A percentile compares a stretch with the other conserved stretches of the same genome.
phyloP scores from a whole-genome alignment of 2,797 vertebrate species.

The Lateolabrax maculatus region DNA sequence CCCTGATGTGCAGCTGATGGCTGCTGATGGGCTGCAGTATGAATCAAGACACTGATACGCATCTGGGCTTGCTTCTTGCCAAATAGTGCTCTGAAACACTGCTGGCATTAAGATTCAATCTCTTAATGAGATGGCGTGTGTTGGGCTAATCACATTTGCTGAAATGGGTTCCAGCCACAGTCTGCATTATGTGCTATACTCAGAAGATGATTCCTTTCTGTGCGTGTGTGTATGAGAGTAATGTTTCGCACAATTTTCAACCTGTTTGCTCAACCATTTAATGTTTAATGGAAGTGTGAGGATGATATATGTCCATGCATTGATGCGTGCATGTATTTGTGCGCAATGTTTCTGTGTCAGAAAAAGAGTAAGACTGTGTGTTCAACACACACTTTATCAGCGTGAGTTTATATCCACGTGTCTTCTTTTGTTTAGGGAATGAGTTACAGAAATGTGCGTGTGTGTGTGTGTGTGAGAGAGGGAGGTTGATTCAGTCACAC shows the following conservation, averaged over 20 bases:
- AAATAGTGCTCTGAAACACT: constrained; percentile 72
- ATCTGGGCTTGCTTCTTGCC: constrained; percentile 54
- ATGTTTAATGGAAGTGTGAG: constrained; percentile 3
- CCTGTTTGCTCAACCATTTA: neutral
- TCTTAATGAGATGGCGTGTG: constrained; percentile 77
- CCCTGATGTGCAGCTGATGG: constrained; percentile 22
- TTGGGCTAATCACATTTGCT: constrained; percentile 75
- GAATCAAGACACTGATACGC: constrained; percentile 56
- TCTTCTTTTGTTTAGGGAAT: constrained; percentile 24
- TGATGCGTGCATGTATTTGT: neutral
- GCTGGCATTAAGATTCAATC: constrained; percentile 70
- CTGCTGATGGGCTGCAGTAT: constrained; percentile 44
- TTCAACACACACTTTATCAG: neutral
- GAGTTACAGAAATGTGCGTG: constrained; percentile 4
- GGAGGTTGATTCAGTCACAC: constrained; percentile 25
- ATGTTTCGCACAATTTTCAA: neutral
- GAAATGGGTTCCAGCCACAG: constrained; percentile 72
- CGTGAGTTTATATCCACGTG: neutral
- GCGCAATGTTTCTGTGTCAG: too few species aligned
- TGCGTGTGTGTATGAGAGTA: constrained; percentile 6
- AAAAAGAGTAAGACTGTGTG: neutral
- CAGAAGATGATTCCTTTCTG: constrained; percentile 47
- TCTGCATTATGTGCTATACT: constrained; percentile 59
- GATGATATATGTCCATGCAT: neutral
- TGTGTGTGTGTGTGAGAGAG: neutral